Percentiles rank a stretch among this genome's conserved stretches.
phyloP scores from a whole-genome alignment of 2,113 vertebrate genomes.

The Centropus bengalensis region DNA sequence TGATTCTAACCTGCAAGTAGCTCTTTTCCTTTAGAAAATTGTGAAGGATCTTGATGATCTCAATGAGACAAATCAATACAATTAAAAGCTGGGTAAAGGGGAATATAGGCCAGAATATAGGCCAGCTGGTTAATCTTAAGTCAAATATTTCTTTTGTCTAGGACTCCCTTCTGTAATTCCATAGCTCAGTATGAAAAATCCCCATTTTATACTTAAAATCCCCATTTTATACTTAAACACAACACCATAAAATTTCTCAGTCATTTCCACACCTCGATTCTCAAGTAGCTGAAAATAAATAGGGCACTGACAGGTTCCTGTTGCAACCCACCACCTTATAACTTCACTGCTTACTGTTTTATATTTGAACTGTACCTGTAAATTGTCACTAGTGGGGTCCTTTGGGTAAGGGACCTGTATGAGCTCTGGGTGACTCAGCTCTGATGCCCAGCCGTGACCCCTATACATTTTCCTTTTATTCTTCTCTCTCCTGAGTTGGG shows the following conservation, averaged over 20 bases:
- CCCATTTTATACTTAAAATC: neutral
- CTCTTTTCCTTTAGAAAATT: neutral
- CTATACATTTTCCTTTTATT: neutral
- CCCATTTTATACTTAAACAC: neutral
- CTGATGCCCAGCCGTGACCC: neutral
- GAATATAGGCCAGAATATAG: neutral
- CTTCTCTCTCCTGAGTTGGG: neutral
- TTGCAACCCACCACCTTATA: neutral
- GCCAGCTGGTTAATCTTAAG: neutral
- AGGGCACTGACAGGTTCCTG: neutral
- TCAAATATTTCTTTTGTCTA: neutral
- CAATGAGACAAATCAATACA: neutral
- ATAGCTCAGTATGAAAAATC: neutral
- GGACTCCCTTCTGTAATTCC: neutral
- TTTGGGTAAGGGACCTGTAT: neutral
- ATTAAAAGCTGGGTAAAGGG: neutral
- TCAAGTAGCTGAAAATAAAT: neutral
- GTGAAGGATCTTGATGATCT: neutral
- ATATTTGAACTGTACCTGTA: neutral
- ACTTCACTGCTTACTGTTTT: neutral
- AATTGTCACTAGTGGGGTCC: neutral
- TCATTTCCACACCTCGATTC: neutral
- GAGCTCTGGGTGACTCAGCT: neutral
- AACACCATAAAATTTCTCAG: neutral
- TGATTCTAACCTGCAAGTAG: neutral